Evolutionary conservation across 1,140 invertebrate genomes (phyloP).

Genomic region (Drosophila leontia): DNA sequence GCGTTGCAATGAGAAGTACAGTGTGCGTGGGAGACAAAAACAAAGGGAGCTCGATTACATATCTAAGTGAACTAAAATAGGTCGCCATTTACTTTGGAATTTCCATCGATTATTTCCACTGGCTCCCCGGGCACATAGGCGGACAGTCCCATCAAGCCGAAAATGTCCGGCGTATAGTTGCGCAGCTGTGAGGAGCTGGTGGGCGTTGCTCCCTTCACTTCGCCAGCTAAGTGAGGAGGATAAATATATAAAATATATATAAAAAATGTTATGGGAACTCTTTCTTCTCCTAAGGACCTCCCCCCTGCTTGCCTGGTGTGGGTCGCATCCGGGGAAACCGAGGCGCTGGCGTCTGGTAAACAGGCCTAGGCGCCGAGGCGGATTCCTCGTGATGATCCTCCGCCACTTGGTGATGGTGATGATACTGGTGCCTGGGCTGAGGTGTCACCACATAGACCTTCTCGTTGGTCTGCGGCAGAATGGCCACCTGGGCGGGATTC

Average conservation of each 20-base stretch:
- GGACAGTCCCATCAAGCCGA: constrained; percentile 85
- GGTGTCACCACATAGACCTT: constrained; percentile 92
- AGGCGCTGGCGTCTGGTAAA: constrained; percentile 87
- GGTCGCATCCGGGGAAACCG: constrained; percentile 87
- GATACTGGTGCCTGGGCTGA: constrained; percentile 72
- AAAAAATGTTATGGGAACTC: not conserved
- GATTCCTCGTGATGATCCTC: constrained; percentile 27
- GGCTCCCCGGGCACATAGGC: constrained; percentile 85
- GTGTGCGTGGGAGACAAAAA: constrained; percentile 30
- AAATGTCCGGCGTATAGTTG: constrained; percentile 84
- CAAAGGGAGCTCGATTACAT: constrained; percentile 55
- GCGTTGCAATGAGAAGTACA: constrained; percentile 9
- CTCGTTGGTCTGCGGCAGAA: constrained; percentile 90
- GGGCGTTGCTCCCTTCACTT: constrained; percentile 74
- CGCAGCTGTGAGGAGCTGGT: constrained; percentile 80
- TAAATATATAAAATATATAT: not conserved
- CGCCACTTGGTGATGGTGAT: constrained; percentile 12
- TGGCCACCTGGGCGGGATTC: constrained; percentile 89
- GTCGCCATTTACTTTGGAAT: constrained; percentile 86
- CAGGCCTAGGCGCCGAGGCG: constrained; percentile 51
- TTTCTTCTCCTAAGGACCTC: not conserved
- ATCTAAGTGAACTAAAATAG: constrained; percentile 32
- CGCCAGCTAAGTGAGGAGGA: constrained; percentile 44
- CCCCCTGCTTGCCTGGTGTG: constrained; percentile 81
- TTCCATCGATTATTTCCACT: constrained; percentile 86